phyloP scores from a whole-genome alignment of 2,888 invertebrate genomes.

The Troides aeacus region DNA sequence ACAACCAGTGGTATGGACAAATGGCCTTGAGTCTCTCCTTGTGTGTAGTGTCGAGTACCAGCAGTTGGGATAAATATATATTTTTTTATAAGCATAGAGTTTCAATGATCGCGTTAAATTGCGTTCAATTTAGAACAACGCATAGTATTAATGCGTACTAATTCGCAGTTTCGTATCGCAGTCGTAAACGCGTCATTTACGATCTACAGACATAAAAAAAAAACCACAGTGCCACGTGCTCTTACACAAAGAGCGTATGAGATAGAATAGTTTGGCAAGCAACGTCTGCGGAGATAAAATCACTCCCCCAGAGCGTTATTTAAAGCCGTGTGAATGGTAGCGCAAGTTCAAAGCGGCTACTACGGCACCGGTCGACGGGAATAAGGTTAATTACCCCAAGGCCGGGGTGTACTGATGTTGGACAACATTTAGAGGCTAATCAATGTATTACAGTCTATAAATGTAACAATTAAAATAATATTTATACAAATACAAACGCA shows the following conservation, averaged over 20 bases:
- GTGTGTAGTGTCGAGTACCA: no score
- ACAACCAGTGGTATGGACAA: no score
- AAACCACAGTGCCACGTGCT: constrained; percentile 56
- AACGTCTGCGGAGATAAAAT: constrained; percentile 44
- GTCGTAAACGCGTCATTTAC: constrained; percentile 27
- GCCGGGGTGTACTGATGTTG: constrained; percentile 54
- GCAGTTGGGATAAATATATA: no score
- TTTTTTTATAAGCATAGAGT: background rate
- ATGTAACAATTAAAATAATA: no score
- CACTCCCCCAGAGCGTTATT: constrained; percentile 60
- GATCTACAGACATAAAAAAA: constrained; percentile 22
- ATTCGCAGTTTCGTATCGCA: constrained; percentile 29
- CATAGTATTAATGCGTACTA: constrained; percentile 29
- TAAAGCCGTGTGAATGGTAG: constrained; percentile 68
- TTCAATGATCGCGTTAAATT: background rate
- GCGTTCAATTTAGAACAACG: background rate
- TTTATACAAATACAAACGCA: background rate
- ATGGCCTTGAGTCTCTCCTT: no score
- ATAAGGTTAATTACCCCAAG: constrained; percentile 75
- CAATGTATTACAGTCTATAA: no score
- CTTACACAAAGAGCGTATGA: constrained; percentile 48
- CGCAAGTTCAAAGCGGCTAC: constrained; percentile 71
- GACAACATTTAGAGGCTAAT: background rate
- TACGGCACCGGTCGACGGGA: constrained; percentile 52
- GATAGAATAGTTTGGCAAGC: constrained; percentile 69